Evolutionary conservation across 2,797 vertebrate genomes (phyloP), one percentile per base, ranked within the genome.

Genomic region (Phoxinus dragarum): DNA sequence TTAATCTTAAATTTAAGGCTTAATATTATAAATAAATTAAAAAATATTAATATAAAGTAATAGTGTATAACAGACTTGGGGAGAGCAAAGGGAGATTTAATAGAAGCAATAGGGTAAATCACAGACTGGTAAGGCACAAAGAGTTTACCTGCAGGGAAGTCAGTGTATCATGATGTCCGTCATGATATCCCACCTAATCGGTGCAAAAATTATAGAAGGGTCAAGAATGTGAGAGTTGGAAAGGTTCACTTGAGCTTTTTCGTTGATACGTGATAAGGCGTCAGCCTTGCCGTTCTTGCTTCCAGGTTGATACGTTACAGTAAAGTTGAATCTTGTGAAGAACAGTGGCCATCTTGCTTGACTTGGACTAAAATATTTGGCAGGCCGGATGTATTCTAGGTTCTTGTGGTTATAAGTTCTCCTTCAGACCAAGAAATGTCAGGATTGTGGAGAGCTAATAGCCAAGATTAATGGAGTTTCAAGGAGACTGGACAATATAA

Each of bases 231-330:
- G 12, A 64, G 27, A 64, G 27, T 31, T 64, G 27, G 61, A 64
- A 31, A 64, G n/a, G 27, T 64, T 16, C 5, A 64, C 12, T 31
- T 64, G 61, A 31, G 2, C 4, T 61, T 61, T 61, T 64, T 14
- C n/a, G 0, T 61, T 27, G 11, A 64, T 7, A 31, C 0, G 2
- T 16, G 2, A 64, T 3, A 6, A 31, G 59, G 10, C 1, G 10
- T 12, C 10, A 11, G 56, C 21, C 21, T 56, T 56, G 54, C 54
- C 7, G 3, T 23, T 56, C 54, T 21, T 21, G 8, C 21, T n/a
- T 59, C 9, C 9, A n/a, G 56, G 23, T 59, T n/a, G 23, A 59
- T 12, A 59, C 5, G 4, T 59, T 23, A n/a, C 10, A 12, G 56
- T 27, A 27, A 59, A 27, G 23, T 61, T 61, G 56, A 59, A 59